These are phyloP conservation scores for Isaurus tuberculatus DNA, from an alignment of 92 coral and sea anemone species.

Conservation along the genomic window DNA sequence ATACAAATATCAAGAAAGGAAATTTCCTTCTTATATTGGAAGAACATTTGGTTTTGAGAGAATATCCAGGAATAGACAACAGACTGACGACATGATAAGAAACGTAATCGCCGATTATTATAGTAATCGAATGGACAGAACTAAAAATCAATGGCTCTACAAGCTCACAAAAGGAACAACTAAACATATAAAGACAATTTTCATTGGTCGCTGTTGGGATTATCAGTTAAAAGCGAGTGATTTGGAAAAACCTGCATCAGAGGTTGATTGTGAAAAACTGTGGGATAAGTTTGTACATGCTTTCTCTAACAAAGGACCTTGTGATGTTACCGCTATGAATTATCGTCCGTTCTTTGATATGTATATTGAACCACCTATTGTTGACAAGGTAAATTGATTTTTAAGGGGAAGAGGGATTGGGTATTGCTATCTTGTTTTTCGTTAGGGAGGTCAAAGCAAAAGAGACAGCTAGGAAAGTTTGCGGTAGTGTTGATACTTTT, in stretches of 20 bases:
- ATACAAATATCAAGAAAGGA: background rate
- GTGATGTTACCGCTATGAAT: conserved; percentile 72
- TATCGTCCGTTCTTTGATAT: conserved; percentile 82
- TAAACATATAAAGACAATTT: conserved; percentile 77
- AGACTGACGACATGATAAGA: conserved; percentile 5
- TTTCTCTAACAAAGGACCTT: conserved; percentile 86
- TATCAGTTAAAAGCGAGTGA: conserved; percentile 61
- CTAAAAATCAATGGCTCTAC: conserved; percentile 77
- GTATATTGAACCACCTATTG: conserved; percentile 73
- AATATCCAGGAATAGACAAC: background rate
- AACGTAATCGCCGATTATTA: conserved; percentile 66
- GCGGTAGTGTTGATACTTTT: too few species aligned
- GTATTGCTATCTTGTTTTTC: too few species aligned
- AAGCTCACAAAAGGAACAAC: conserved; percentile 82
- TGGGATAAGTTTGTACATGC: conserved; percentile 78
- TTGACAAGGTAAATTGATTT: conserved; percentile 68
- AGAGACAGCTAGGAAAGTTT: too few species aligned
- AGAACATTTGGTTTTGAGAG: background rate
- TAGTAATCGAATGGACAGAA: conserved; percentile 60
- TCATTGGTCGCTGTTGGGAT: conserved; percentile 96
- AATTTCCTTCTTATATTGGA: background rate
- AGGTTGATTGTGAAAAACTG: conserved; percentile 69
- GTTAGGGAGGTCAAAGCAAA: too few species aligned
- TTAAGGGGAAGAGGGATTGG: too few species aligned
- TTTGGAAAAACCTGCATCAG: conserved; percentile 45